Conservation (phyloP, 1,140 invertebrate genomes). For the Onthophagus taurus region DNA sequence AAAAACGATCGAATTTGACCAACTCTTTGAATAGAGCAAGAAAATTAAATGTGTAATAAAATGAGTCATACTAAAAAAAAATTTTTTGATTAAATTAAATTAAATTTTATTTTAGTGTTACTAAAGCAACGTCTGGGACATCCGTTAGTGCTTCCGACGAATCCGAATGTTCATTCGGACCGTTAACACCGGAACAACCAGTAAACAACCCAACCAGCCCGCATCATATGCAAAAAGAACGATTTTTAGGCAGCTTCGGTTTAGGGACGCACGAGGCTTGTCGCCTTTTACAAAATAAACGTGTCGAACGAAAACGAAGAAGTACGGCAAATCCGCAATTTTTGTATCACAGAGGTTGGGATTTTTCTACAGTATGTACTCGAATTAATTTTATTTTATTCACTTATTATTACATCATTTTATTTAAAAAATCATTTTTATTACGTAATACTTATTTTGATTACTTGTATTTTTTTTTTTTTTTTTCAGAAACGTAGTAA, state of each 20-base stretch:
- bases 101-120: slow-evolving; percentile 19
- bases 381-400: slow-evolving; percentile 13
- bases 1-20: slow-evolving; percentile 28
- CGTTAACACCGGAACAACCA: slow-evolving; percentile 26
- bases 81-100: background rate
- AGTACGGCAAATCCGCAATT: slow-evolving; percentile 48
- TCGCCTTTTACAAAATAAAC: slow-evolving; percentile 42
- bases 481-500: slow-evolving; percentile 41
- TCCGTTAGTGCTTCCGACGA: slow-evolving; percentile 28
- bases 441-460: background rate
- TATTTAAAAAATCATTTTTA: slow-evolving; percentile 9
- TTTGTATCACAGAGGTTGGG: slow-evolving; percentile 39
- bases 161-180: slow-evolving; percentile 21
- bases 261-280: slow-evolving; percentile 39
- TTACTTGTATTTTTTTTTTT: background rate
- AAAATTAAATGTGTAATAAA: slow-evolving; percentile 35
- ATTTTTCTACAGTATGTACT: slow-evolving; percentile 20
- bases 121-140: slow-evolving; percentile 20
- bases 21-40: slow-evolving; percentile 28
- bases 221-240: slow-evolving; percentile 27
- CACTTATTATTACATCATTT: slow-evolving; percentile 10
- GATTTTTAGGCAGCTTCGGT: slow-evolving; percentile 38
- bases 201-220: slow-evolving; percentile 24
- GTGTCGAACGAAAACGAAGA: slow-evolving; percentile 43
- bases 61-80: background rate